These are phyloP conservation scores for Drosophila rhopaloa DNA, from an alignment of 1,140 invertebrate species.

Conservation along the genomic window DNA sequence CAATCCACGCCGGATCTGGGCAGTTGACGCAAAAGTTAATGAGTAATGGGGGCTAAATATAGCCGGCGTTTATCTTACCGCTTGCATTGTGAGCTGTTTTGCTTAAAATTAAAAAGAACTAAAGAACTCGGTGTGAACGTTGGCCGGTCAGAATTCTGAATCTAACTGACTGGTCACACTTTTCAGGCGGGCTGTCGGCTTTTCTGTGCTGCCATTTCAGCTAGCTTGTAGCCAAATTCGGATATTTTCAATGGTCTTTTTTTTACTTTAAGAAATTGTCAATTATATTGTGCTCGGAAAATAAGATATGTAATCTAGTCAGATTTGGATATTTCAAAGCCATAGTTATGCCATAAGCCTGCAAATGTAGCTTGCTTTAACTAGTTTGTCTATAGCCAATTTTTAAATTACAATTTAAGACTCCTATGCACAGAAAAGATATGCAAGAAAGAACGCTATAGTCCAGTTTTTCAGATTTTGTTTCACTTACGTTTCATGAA, in stretches of 20 bases:
- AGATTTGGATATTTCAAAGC: too few relatives aligned
- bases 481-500: too few relatives aligned
- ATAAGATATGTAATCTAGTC: too few relatives aligned
- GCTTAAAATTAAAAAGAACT: constrained; percentile 3
- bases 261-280: too few relatives aligned
- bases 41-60: constrained; percentile 5
- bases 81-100: constrained; percentile 8
- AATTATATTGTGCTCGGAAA: too few relatives aligned
- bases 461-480: too few relatives aligned
- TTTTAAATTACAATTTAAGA: too few relatives aligned
- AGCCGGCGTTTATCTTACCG: constrained; percentile 15
- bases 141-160: background rate
- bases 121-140: background rate
- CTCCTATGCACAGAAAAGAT: too few relatives aligned
- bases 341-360: too few relatives aligned
- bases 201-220: background rate
- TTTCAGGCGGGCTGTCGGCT: background rate
- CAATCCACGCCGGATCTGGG: constrained; percentile 1
- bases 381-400: too few relatives aligned
- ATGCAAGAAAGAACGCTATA: too few relatives aligned
- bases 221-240: background rate
- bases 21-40: constrained; percentile 1
- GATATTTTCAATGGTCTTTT: background rate
- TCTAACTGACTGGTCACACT: background rate
- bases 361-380: too few relatives aligned